Evolutionary conservation across 2,113 vertebrate genomes (phyloP).

Genomic region (Callorhinus ursinus): DNA sequence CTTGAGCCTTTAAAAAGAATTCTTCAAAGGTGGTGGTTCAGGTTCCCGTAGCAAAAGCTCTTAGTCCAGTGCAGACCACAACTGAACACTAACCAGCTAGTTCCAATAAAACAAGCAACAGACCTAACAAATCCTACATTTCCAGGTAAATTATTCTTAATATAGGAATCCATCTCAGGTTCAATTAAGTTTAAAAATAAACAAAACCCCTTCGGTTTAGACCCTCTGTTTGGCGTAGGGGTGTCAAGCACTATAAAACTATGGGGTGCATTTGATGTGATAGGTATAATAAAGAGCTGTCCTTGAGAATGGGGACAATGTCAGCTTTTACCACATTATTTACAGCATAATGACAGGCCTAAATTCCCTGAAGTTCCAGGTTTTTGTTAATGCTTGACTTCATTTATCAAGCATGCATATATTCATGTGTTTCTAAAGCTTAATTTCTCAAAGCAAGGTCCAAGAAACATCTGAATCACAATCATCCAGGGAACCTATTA

Average conservation of each 20-base stretch:
- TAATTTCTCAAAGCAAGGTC: background rate
- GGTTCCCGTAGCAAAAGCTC: background rate
- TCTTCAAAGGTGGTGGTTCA: background rate
- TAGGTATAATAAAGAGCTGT: background rate
- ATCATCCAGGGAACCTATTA: background rate
- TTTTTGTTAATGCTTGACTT: background rate
- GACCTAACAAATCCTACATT: background rate
- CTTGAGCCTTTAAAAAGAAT: constrained; percentile 32
- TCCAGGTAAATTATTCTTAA: background rate
- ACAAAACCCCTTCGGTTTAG: background rate
- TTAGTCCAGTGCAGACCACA: constrained; percentile 26
- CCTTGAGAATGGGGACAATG: background rate
- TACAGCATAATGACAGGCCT: background rate
- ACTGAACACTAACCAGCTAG: background rate
- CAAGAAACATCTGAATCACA: background rate
- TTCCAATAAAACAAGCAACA: background rate
- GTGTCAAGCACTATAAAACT: background rate
- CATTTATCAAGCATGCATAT: background rate
- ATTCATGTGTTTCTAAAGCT: background rate
- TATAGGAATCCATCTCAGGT: background rate
- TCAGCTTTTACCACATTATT: background rate
- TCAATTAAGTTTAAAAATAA: background rate
- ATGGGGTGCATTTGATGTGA: background rate
- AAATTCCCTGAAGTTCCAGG: background rate
- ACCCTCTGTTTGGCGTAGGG: background rate